Evolutionary conservation across 2,113 vertebrate genomes (phyloP).

Genomic region (Serranochromis macrocephalus): DNA sequence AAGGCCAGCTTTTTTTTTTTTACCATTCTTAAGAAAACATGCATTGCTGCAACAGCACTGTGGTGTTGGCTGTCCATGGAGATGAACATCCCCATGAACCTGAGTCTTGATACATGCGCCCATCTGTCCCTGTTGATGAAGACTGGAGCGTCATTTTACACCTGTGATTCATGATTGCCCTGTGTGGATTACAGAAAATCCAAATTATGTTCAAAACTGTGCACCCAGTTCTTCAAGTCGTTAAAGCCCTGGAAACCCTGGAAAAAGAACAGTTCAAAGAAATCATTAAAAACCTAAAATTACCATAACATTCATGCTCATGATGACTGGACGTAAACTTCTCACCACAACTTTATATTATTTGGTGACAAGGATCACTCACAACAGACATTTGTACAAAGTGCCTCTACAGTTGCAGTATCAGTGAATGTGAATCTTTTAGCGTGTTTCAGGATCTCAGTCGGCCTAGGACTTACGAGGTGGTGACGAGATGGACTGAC

Average conservation of each 20-base stretch:
- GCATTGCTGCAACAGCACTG: not conserved
- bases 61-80: not conserved
- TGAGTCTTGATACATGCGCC: not conserved
- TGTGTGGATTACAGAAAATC: not conserved
- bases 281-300: not conserved
- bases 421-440: not conserved
- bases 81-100: not conserved
- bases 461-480: constrained; percentile 15
- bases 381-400: not conserved
- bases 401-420: not conserved
- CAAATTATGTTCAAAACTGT: not conserved
- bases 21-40: not conserved
- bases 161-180: not conserved
- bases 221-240: not conserved
- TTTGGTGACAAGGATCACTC: not conserved
- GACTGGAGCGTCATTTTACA: not conserved
- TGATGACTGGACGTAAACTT: not conserved
- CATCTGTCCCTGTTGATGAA: not conserved
- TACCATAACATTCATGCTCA: not conserved
- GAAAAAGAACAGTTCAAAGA: not conserved
- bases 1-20: not conserved
- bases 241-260: not conserved
- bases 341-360: not conserved
- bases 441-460: not conserved
- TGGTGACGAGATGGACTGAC: constrained; percentile 33